Evolutionary conservation across 2,797 vertebrate species (phyloP).

Genomic region (Lagocephalus sceleratus): DNA sequence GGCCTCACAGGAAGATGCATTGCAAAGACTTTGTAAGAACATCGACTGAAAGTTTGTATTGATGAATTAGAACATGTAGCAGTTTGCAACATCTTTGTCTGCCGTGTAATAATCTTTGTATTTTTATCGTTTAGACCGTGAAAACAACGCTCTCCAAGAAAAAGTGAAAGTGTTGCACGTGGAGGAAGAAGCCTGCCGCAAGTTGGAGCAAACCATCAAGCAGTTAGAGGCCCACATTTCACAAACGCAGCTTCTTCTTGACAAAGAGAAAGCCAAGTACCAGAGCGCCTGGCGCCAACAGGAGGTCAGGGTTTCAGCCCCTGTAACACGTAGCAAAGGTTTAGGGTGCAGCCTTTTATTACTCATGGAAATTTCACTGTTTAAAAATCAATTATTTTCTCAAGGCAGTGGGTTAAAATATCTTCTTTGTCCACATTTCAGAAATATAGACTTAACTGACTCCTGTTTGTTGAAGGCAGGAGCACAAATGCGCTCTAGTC

Average conservation of each 20-base stretch:
- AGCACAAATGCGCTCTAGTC: too few species aligned
- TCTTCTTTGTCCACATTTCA: too few species aligned
- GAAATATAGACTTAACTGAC: too few species aligned
- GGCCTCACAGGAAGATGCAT: conserved; percentile 60
- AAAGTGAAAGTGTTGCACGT: conserved; percentile 57
- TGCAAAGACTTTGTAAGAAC: conserved; percentile 80
- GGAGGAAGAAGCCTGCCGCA: conserved; percentile 51
- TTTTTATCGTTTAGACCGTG: conserved; percentile 64
- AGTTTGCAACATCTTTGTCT: not conserved
- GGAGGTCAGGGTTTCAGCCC: conserved; percentile 75
- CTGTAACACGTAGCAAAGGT: too few species aligned
- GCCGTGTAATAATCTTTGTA: not conserved
- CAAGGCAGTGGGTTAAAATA: too few species aligned
- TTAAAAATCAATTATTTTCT: too few species aligned
- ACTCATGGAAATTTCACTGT: too few species aligned
- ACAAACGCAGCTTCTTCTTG: conserved; percentile 67
- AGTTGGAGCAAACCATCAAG: conserved; percentile 75
- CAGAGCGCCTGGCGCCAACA: conserved; percentile 79
- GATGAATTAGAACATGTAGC: not conserved
- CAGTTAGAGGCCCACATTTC: conserved; percentile 70
- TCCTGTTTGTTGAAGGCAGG: too few species aligned
- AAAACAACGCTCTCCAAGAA: conserved; percentile 66
- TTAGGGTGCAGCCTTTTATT: too few species aligned
- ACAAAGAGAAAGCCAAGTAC: conserved; percentile 84
- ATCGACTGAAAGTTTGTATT: not conserved